Percentiles rank a stretch among this genome's conserved stretches.
Conservation (phyloP, 64 coral and sea anemone species). For the Pachyseris speciosa region DNA sequence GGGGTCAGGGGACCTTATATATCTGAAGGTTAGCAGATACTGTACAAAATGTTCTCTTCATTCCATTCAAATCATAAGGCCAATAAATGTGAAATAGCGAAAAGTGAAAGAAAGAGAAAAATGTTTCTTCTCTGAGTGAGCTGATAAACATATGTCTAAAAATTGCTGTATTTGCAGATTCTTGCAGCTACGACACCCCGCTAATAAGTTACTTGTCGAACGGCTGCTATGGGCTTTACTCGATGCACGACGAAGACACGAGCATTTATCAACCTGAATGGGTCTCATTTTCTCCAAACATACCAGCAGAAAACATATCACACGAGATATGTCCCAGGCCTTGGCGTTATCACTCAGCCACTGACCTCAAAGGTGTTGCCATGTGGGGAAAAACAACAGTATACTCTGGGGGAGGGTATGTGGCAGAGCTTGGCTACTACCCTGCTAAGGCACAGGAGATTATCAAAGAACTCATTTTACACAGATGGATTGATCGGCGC, state of each 20-base stretch:
- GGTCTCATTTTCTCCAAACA: constrained; percentile 57
- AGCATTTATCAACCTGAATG: constrained; percentile 78
- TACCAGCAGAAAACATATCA: constrained; percentile 34
- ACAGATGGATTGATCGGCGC: constrained; percentile 75
- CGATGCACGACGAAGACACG: constrained; percentile 51
- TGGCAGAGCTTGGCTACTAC: constrained; percentile 90
- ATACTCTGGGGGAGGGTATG: constrained; percentile 89
- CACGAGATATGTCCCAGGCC: constrained; percentile 70
- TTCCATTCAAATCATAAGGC: too few relatives aligned
- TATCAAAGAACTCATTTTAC: constrained; percentile 15
- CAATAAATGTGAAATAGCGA: too few relatives aligned
- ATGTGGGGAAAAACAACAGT: constrained; percentile 65
- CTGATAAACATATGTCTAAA: background rate
- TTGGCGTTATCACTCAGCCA: constrained; percentile 69
- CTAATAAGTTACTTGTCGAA: background rate
- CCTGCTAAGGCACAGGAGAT: constrained; percentile 53
- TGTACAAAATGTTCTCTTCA: too few relatives aligned
- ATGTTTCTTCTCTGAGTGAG: too few relatives aligned
- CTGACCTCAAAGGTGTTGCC: constrained; percentile 54
- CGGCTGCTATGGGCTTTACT: constrained; percentile 50
- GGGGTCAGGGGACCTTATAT: too few relatives aligned
- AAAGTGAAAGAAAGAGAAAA: too few relatives aligned
- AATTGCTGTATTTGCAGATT: background rate
- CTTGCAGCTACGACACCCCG: background rate
- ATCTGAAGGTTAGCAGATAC: too few relatives aligned